Percentiles rank a stretch among this genome's conserved stretches.
These are phyloP conservation scores for Bellardia bayeri DNA, from an alignment of 2,888 invertebrate genomes.

Conservation along the genomic window DNA sequence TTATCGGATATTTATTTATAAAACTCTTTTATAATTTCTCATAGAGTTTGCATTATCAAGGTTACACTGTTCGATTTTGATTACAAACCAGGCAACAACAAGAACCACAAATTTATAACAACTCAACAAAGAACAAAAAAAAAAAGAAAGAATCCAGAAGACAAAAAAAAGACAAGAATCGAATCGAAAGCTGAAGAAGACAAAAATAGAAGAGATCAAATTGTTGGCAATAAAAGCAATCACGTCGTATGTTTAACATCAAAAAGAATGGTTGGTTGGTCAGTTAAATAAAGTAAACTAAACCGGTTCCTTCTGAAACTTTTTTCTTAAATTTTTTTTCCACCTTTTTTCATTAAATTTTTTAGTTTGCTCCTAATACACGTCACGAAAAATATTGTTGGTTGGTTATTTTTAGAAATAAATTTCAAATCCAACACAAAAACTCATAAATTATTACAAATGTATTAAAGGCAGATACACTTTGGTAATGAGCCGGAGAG, in stretches of 20 bases:
- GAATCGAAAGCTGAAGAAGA: conserved; percentile 61
- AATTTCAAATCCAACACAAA: conserved; percentile 41
- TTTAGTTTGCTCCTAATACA: conserved; percentile 53
- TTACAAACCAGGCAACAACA: conserved; percentile 36
- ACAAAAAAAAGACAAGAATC: conserved; percentile 25
- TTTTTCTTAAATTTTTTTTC: conserved; percentile 17
- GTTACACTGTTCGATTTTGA: conserved; percentile 43
- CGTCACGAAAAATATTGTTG: conserved; percentile 61
- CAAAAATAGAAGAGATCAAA: conserved; percentile 73
- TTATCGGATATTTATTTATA: background rate
- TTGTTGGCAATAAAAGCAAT: conserved; percentile 73
- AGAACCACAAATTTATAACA: conserved; percentile 62
- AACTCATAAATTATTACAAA: conserved; percentile 57
- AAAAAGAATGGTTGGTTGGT: conserved; percentile 61
- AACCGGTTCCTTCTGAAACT: conserved; percentile 56
- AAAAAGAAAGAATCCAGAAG: conserved; percentile 8
- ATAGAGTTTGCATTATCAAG: background rate
- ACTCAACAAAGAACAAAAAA: conserved; percentile 30
- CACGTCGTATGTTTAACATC: conserved; percentile 66
- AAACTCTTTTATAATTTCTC: background rate
- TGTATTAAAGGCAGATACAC: conserved; percentile 33
- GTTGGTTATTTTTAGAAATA: conserved; percentile 55
- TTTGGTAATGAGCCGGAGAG: conserved; percentile 31
- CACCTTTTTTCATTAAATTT: conserved; percentile 25
- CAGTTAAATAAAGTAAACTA: conserved; percentile 55